Evolutionary conservation across 2,113 vertebrate genomes (phyloP).

Genomic region (Chlamydotis undulata): DNA sequence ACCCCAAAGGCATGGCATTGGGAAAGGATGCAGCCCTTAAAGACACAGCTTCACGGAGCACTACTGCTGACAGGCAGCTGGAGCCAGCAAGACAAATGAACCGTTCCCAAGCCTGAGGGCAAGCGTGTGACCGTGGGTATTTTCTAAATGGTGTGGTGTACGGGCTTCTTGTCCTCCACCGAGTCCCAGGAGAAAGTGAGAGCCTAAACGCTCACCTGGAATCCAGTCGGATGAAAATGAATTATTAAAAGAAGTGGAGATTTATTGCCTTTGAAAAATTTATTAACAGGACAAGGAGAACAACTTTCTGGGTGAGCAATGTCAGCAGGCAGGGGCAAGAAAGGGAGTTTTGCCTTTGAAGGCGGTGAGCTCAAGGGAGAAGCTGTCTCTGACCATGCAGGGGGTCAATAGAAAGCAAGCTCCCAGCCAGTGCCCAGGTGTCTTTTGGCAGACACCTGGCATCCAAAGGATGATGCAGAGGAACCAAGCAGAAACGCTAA

Average conservation of each 20-base stretch:
- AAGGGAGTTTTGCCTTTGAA: background rate
- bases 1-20: background rate
- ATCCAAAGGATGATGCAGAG: background rate
- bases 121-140: rapidly evolving
- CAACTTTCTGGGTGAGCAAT: background rate
- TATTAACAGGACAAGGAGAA: background rate
- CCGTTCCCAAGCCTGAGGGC: background rate
- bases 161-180: background rate
- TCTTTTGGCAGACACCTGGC: background rate
- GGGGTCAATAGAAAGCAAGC: background rate
- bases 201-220: background rate
- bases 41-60: background rate
- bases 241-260: slow-evolving; percentile 22
- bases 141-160: rapidly evolving
- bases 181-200: background rate
- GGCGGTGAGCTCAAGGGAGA: background rate
- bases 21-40: background rate
- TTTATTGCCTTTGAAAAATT: slow-evolving; percentile 33
- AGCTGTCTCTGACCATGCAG: background rate
- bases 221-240: background rate
- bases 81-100: background rate
- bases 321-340: background rate
- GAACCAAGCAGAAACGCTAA: background rate
- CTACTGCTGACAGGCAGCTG: background rate
- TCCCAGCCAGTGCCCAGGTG: background rate